Evolutionary conservation across 2,888 invertebrate genomes (phyloP).

Genomic region (Drosophila nr. medialis): DNA sequence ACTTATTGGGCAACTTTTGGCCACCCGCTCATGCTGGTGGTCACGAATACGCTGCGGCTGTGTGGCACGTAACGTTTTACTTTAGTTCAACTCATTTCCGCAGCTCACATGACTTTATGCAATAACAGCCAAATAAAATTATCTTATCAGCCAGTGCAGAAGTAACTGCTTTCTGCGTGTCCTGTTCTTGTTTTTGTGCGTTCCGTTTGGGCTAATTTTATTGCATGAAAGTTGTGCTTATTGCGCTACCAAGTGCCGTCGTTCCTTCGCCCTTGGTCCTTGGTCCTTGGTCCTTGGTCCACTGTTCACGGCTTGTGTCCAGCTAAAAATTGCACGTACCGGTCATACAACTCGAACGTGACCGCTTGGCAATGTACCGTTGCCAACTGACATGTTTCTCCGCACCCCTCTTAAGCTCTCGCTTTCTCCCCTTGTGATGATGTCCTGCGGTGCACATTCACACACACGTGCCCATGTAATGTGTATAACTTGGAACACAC

Average conservation of each 20-base stretch:
- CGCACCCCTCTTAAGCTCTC: background rate
- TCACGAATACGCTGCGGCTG: constrained; percentile 6
- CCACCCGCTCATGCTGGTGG: background rate
- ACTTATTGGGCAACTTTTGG: background rate
- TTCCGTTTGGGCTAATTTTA: constrained; percentile 69
- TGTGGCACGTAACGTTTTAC: constrained; percentile 75
- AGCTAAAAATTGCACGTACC: constrained; percentile 71
- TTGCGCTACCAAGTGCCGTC: constrained; percentile 55
- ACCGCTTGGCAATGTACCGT: constrained; percentile 69
- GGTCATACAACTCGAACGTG: constrained; percentile 77
- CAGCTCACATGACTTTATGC: constrained; percentile 80
- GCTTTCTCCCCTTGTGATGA: constrained; percentile 12
- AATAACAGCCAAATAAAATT: constrained; percentile 81
- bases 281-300: constrained; percentile 23
- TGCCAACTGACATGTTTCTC: constrained; percentile 38
- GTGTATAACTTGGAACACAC: constrained; percentile 61
- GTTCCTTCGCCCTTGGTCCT: constrained; percentile 10
- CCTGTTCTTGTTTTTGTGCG: constrained; percentile 14
- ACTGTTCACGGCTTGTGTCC: constrained; percentile 30
- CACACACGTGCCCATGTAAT: constrained; percentile 64
- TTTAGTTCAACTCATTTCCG: constrained; percentile 78
- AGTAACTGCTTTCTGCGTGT: constrained; percentile 50
- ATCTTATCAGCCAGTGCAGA: constrained; percentile 74
- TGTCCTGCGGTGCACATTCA: constrained; percentile 52
- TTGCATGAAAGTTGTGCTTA: constrained; percentile 78